Base-by-base conservation (phyloP, 1,140 invertebrate species). In the Ptiloglossa arizonensis region DNA sequence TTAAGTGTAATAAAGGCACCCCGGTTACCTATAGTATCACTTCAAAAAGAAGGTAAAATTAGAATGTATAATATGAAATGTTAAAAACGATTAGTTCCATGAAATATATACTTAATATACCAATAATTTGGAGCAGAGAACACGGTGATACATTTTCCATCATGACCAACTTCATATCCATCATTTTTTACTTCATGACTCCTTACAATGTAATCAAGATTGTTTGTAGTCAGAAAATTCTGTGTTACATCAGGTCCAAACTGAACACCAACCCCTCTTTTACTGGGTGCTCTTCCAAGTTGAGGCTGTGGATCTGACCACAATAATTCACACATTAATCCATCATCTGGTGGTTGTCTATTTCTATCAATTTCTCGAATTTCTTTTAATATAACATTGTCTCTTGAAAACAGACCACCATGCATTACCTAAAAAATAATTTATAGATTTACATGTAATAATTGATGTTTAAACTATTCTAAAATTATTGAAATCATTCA, bases 111-210 rank as follows among this genome's bases (percentile, higher is more conserved):
- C 5, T 3, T 17, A 62, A 83, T 17, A 92, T 93, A 98, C 97
- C 98, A 99, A 94, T 99, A 99, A 93, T 99, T 99, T 75, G 99
- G 99, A 80, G 99, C 99, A 27, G 98, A 99, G 93, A 99, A 99
- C 5, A 99, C 97, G 4, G 98, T 99, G 82, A 98, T 97, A 89
- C 98, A 99, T 90, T 97, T 97, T 35, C 97, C 98, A 90, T 98
- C 95, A 90, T 99, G 99, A 13, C 96, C 96, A 24, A 98, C 93
- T 93, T 99, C 98, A 89, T 99, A 99, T 5, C 99, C 99, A 56
- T 97, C 96, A 86, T 97, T 96, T 93, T 99, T 99, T 5, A 99
- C 99, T 92, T 99, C 99, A 91, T 99, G 99, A 92, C 98, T 99
- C 80, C 99, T 94, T 66, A 99, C 96, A 75, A 99, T 94, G 89